Evolutionary conservation across 1,140 invertebrate genomes (phyloP).

Genomic region (Trichonephila clavata): DNA sequence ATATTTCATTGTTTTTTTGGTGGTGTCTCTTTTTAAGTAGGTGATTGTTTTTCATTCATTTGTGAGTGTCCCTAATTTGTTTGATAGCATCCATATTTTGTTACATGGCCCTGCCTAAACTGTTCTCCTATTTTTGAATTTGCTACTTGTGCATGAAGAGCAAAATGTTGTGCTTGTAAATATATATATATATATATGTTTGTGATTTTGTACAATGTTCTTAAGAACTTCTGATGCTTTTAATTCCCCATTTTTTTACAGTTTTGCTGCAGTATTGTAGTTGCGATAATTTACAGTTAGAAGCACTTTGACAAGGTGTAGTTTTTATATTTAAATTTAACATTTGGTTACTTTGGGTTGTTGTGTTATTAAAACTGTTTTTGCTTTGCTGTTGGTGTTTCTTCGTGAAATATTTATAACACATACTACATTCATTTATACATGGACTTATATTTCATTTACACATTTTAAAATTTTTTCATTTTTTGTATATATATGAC

Average conservation of each 20-base stretch:
- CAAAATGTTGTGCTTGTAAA: constrained; percentile 66
- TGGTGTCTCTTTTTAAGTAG: constrained; percentile 24
- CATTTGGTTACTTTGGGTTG: constrained; percentile 75
- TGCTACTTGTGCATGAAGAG: constrained; percentile 41
- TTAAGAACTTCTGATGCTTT: constrained; percentile 56
- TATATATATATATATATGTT: constrained; percentile 21
- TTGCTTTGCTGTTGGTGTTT: constrained; percentile 57
- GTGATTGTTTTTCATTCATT: constrained; percentile 53
- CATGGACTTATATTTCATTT: no score
- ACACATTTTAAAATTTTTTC: no score
- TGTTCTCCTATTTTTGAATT: constrained; percentile 70
- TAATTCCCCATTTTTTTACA: constrained; percentile 59
- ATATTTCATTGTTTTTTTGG: not conserved
- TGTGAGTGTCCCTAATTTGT: constrained; percentile 20
- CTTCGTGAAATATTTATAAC: not conserved
- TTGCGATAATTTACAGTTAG: constrained; percentile 61
- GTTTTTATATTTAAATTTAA: constrained; percentile 73
- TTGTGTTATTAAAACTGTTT: constrained; percentile 73
- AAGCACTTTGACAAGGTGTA: constrained; percentile 65
- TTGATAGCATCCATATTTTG: constrained; percentile 23
- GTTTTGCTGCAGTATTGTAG: constrained; percentile 67
- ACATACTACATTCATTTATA: no score
- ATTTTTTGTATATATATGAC: no score
- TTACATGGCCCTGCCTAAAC: constrained; percentile 51
- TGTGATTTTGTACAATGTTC: constrained; percentile 71